phyloP scores from a whole-genome alignment of 2,113 vertebrate species.

The rabbit (Oryctolagus cuniculus) region DNA sequence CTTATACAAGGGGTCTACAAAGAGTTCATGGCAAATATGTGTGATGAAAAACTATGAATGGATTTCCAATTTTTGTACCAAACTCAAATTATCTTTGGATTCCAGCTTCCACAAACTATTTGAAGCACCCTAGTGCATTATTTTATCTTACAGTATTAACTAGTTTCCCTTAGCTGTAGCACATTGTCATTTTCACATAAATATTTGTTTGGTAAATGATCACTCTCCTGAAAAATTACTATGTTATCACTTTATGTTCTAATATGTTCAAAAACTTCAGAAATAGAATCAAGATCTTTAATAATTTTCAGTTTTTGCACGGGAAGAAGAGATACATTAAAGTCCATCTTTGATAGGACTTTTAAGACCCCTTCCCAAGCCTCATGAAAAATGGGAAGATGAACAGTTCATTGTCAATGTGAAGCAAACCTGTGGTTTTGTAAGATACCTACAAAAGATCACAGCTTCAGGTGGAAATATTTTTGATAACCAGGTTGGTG shows the following conservation, averaged over 20 bases:
- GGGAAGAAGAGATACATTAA: neutral
- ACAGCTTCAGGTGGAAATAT: neutral
- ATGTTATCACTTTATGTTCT: neutral
- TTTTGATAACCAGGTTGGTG: neutral
- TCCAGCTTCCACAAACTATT: no score
- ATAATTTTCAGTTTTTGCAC: constrained; percentile 18
- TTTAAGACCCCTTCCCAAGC: neutral
- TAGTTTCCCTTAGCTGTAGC: neutral
- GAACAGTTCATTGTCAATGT: neutral
- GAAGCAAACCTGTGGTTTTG: neutral
- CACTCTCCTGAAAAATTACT: neutral
- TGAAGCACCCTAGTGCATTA: neutral
- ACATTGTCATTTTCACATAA: neutral
- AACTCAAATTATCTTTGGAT: no score
- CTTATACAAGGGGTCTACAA: neutral
- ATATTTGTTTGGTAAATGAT: neutral
- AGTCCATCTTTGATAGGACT: neutral
- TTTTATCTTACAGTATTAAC: neutral
- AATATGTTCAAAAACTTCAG: neutral
- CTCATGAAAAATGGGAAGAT: neutral
- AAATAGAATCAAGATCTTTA: neutral
- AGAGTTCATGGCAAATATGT: no score
- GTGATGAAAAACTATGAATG: no score
- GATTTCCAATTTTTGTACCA: no score
- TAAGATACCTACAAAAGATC: neutral